A percentile compares a stretch with the other conserved stretches of the same genome.
Conservation (phyloP, 2,888 invertebrate genomes). For the Drosophila histrio region DNA sequence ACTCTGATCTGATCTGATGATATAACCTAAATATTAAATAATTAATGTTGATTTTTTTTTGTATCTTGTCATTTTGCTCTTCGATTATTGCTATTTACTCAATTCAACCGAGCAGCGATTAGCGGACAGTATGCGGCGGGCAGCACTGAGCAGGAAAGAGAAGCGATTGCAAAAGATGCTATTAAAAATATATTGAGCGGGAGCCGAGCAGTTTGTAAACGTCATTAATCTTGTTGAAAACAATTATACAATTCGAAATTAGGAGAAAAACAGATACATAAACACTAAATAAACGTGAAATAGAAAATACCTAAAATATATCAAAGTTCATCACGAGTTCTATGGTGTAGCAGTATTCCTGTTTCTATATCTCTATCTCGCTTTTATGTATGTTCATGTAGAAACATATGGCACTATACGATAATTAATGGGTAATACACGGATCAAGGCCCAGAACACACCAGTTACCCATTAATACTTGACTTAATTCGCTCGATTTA, state of each 20-base stretch:
- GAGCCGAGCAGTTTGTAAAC: constrained; percentile 48
- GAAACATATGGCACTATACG: neutral
- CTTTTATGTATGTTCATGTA: neutral
- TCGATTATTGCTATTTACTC: constrained; percentile 36
- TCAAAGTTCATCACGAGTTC: neutral
- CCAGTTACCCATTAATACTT: neutral
- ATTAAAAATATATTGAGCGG: neutral
- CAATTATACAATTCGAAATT: constrained; percentile 59
- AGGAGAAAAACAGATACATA: constrained; percentile 41
- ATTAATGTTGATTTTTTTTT: constrained; percentile 59
- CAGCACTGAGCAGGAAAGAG: constrained; percentile 7
- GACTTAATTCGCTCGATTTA: neutral
- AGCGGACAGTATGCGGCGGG: constrained; percentile 2
- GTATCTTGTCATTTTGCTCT: constrained; percentile 44
- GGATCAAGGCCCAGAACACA: neutral
- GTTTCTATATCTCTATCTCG: neutral
- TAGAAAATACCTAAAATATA: constrained; percentile 48
- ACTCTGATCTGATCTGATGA: constrained; percentile 43
- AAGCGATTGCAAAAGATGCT: constrained; percentile 14
- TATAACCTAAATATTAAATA: constrained; percentile 66
- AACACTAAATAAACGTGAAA: constrained; percentile 65
- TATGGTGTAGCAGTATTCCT: neutral
- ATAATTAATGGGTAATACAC: neutral
- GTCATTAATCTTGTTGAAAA: constrained; percentile 66
- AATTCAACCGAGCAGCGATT: constrained; percentile 18